Evolutionary conservation across 2,113 vertebrate species (phyloP).

Genomic region (Nothoprocta pentlandii): DNA sequence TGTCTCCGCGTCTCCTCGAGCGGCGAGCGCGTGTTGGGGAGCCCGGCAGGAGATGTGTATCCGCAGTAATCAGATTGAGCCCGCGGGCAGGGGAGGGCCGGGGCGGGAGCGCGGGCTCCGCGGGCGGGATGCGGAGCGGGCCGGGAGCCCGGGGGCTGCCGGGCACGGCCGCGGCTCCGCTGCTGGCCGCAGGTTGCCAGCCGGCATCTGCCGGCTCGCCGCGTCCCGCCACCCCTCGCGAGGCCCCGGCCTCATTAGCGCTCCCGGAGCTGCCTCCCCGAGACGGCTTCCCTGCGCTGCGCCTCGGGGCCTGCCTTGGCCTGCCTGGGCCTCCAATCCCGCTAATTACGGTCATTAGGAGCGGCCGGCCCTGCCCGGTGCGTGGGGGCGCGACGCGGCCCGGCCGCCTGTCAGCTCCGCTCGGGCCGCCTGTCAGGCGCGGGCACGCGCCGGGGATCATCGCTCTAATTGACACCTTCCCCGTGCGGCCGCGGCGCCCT

Average conservation of each 20-base stretch:
- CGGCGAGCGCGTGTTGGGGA: constrained; percentile 67
- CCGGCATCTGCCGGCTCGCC: background rate
- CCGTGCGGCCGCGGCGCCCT: constrained; percentile 58
- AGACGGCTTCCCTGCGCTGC: background rate
- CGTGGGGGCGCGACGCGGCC: constrained; percentile 79
- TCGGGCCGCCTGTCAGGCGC: constrained; percentile 89
- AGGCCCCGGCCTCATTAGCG: background rate
- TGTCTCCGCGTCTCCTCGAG: constrained; percentile 67
- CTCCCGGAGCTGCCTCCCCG: background rate
- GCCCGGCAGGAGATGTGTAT: constrained; percentile 75
- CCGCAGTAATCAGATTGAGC: constrained; percentile 76
- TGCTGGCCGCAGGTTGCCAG: background rate
- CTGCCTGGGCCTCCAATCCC: constrained; percentile 79
- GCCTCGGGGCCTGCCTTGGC: constrained; percentile 76
- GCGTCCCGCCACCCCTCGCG: background rate
- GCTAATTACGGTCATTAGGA: constrained; percentile 85
- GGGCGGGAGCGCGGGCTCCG: constrained; percentile 19
- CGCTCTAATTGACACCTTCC: constrained; percentile 93
- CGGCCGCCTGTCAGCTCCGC: constrained; percentile 90
- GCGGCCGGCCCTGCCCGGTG: constrained; percentile 69
- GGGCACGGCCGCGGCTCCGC: background rate
- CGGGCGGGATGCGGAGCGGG: background rate
- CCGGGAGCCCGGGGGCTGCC: background rate
- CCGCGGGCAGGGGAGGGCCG: constrained; percentile 15
- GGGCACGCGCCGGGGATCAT: constrained; percentile 77